Evolutionary conservation across 2,888 invertebrate species (phyloP).

Genomic region (Trachelus tabidus): DNA sequence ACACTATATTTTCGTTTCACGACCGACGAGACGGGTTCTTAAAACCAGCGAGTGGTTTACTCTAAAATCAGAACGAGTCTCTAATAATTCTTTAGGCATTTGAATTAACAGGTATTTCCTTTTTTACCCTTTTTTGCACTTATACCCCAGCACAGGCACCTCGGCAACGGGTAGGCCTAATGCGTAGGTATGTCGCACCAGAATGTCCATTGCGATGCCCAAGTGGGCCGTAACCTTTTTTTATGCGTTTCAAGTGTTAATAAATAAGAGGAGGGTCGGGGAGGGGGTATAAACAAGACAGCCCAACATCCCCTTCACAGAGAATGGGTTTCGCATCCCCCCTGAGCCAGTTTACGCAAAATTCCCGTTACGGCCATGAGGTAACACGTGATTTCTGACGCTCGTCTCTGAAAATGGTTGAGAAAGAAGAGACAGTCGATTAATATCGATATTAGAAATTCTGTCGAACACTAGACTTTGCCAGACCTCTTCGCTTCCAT

Average conservation of each 20-base stretch:
- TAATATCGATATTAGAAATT: neutral
- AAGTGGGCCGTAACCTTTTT: constrained; percentile 29
- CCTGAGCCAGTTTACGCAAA: neutral
- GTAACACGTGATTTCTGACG: neutral
- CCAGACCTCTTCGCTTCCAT: neutral
- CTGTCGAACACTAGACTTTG: neutral
- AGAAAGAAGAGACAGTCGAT: neutral
- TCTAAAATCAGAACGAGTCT: no score
- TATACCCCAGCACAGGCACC: neutral
- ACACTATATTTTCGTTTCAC: no score
- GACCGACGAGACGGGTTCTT: no score
- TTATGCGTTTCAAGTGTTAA: constrained; percentile 32
- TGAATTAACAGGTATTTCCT: neutral
- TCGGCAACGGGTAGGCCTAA: neutral
- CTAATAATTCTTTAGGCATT: no score
- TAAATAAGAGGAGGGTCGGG: constrained; percentile 24
- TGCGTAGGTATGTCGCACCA: constrained; percentile 6
- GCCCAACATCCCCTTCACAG: neutral
- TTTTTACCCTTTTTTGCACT: no score
- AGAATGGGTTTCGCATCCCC: neutral
- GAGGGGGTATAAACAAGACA: neutral
- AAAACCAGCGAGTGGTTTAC: no score
- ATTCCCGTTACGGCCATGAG: neutral
- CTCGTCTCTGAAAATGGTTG: neutral
- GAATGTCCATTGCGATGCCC: constrained; percentile 32